Evolutionary conservation across 2,888 invertebrate genomes (phyloP).

Genomic region (Mythimna albipuncta): DNA sequence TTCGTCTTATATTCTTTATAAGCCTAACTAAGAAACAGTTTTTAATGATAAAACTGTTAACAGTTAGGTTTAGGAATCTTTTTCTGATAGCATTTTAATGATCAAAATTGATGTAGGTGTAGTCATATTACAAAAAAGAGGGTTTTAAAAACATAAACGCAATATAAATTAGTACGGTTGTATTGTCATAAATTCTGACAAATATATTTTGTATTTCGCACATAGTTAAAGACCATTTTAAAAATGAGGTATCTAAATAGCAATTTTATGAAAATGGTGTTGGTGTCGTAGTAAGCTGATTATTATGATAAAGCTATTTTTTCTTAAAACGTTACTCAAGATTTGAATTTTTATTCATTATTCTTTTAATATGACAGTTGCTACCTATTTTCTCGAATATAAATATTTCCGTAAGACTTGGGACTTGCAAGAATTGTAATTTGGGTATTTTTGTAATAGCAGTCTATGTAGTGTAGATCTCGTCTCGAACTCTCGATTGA

Average conservation of each 20-base stretch:
- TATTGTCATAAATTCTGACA: no score
- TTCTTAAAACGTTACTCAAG: not conserved
- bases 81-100: no score
- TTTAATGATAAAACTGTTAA: no score
- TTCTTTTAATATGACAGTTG: no score
- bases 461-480: not conserved
- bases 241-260: not conserved
- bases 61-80: no score
- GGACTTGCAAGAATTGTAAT: not conserved
- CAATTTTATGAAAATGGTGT: slow-evolving; percentile 4
- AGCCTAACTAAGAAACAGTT: no score
- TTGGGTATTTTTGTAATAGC: not conserved
- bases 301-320: slow-evolving; percentile 14
- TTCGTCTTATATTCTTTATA: no score
- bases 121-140: no score
- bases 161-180: no score
- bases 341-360: not conserved
- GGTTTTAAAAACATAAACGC: no score
- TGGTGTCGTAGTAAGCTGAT: slow-evolving; percentile 9
- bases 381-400: not conserved
- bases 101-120: no score
- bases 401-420: not conserved
- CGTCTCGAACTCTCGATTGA: not conserved
- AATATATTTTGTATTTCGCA: no score
- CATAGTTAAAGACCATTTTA: not conserved